These are phyloP conservation scores for Metacarcinus magister DNA, from an alignment of 2,888 invertebrate species.

Conservation along the genomic window DNA sequence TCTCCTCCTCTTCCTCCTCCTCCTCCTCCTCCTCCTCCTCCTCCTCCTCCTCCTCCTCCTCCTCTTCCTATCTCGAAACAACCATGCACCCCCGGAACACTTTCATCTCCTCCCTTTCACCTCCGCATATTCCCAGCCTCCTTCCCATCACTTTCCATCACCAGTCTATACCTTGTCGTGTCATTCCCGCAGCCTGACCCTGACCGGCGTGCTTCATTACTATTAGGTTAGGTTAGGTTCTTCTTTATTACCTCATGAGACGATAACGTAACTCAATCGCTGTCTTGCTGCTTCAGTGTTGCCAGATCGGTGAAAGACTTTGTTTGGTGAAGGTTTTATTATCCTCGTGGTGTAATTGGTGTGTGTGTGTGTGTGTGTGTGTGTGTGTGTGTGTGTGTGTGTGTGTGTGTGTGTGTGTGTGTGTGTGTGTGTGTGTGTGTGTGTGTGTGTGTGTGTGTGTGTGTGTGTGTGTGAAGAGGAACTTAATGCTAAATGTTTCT, in stretches of 20 bases:
- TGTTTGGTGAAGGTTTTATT: background rate
- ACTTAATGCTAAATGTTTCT: background rate
- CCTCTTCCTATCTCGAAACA: background rate
- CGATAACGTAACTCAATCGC: background rate
- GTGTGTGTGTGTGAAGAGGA: background rate
- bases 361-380: background rate
- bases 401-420: background rate
- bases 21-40: background rate
- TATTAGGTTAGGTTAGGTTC: too few relatives aligned
- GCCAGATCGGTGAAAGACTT: background rate
- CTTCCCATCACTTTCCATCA: background rate
- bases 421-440: slow-evolving; percentile 49
- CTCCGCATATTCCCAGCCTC: background rate
- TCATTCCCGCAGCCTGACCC: background rate
- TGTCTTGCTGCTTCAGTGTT: background rate
- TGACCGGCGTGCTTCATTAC: background rate
- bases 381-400: slow-evolving; percentile 2
- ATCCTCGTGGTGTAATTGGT: background rate
- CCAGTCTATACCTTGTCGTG: background rate
- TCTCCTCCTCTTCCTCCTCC: background rate
- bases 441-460: slow-evolving; percentile 62
- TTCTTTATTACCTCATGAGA: background rate
- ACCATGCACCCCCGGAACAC: background rate
- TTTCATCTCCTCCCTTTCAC: background rate
- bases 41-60: background rate